phyloP scores from a whole-genome alignment of 2,113 vertebrate species.

The Plectropomus leopardus region DNA sequence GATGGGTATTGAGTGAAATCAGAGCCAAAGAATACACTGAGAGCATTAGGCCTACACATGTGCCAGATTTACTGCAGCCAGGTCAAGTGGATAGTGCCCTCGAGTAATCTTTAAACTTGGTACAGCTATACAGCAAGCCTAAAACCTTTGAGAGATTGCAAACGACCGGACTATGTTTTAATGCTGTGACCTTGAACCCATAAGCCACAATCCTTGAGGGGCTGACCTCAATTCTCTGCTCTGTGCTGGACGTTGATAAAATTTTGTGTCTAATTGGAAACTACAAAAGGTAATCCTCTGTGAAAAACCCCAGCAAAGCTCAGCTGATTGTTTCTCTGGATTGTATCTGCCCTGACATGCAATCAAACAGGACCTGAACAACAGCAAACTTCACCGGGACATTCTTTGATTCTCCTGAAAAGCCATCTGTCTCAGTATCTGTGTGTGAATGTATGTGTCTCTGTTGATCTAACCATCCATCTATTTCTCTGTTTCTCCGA shows the following conservation, averaged over 20 bases:
- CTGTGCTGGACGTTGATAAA: conserved; percentile 22
- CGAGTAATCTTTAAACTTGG: conserved; percentile 62
- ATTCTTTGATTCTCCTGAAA: conserved; percentile 42
- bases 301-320: conserved; percentile 35
- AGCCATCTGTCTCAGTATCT: conserved; percentile 43
- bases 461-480: conserved; percentile 31
- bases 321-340: conserved; percentile 58
- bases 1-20: conserved; percentile 11
- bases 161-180: conserved; percentile 47
- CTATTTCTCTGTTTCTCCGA: conserved; percentile 21
- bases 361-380: conserved; percentile 46
- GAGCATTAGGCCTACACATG: conserved; percentile 36
- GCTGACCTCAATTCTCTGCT: conserved; percentile 55
- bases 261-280: conserved; percentile 56
- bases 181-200: conserved; percentile 52
- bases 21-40: conserved; percentile 35
- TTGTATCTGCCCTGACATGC: conserved; percentile 45
- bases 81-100: conserved; percentile 55
- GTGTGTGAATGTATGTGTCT: background rate
- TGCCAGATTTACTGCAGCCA: conserved; percentile 50
- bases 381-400: conserved; percentile 23
- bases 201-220: conserved; percentile 61
- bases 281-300: conserved; percentile 65
- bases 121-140: conserved; percentile 23
- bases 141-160: conserved; percentile 63